Conservation (phyloP, 2,797 vertebrate genomes). For the Cyclura pinguis region DNA sequence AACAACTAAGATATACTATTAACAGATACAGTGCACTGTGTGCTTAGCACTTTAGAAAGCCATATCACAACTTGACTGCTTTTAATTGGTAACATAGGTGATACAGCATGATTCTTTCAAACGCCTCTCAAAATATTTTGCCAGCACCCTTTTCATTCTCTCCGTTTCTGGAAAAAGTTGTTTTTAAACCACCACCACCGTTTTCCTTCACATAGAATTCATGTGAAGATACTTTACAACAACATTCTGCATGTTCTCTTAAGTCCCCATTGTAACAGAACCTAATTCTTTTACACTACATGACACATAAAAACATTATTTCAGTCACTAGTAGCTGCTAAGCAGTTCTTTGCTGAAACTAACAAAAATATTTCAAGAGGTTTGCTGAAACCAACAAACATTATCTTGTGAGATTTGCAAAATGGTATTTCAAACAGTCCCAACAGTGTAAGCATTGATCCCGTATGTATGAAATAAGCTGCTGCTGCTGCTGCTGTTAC, state of each 20-base stretch:
- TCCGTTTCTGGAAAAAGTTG: neutral
- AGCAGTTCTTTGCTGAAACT: neutral
- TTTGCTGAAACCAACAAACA: neutral
- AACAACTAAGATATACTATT: neutral
- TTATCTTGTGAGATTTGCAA: neutral
- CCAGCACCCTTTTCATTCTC: neutral
- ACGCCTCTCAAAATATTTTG: neutral
- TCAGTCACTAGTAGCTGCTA: neutral
- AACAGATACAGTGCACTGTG: neutral
- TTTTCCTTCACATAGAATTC: neutral
- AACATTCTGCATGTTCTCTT: neutral
- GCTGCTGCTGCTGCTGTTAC: too few species aligned
- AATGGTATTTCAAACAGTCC: neutral
- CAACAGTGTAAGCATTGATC: neutral
- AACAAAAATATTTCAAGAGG: neutral
- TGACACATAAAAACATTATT: neutral
- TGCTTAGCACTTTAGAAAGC: neutral
- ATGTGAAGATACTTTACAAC: neutral
- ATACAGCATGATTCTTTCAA: neutral
- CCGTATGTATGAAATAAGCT: neutral
- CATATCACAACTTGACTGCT: neutral
- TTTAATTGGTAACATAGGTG: neutral
- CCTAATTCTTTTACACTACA: neutral
- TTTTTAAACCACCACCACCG: neutral
- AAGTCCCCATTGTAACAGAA: neutral